Conservation (phyloP, 2,888 invertebrate species). For the Tachina fera region DNA sequence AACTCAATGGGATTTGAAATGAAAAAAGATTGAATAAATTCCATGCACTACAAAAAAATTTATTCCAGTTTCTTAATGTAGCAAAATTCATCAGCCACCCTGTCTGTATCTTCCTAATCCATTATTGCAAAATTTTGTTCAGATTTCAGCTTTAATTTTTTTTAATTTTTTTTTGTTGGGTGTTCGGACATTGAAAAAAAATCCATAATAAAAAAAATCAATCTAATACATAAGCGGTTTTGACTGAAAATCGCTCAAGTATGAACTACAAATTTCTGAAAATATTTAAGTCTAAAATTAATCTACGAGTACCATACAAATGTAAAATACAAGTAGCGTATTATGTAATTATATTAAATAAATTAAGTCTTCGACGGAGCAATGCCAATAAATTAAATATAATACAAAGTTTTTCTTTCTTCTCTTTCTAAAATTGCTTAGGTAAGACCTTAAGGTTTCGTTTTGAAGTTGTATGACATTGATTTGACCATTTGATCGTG, state of each 20-base stretch:
- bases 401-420: neutral
- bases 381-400: constrained; percentile 25
- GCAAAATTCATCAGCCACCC: too few species aligned
- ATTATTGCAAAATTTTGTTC: too few species aligned
- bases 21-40: too few species aligned
- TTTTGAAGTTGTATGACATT: neutral
- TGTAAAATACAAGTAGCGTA: constrained; percentile 18
- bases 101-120: too few species aligned
- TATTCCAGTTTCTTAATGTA: too few species aligned
- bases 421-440: neutral
- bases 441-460: neutral
- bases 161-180: too few species aligned
- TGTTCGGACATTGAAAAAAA: too few species aligned
- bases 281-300: neutral
- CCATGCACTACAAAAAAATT: too few species aligned
- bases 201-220: too few species aligned
- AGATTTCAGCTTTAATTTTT: too few species aligned
- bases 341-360: constrained; percentile 2
- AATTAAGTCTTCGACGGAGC: neutral
- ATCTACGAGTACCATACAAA: neutral
- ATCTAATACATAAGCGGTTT: neutral
- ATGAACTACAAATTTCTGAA: neutral
- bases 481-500: neutral
- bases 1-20: too few species aligned
- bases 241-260: neutral